Percentiles rank a stretch among this genome's conserved stretches.
Evolutionary conservation across 2,888 invertebrate species (phyloP).

Genomic region (Frankliniella fusca): DNA sequence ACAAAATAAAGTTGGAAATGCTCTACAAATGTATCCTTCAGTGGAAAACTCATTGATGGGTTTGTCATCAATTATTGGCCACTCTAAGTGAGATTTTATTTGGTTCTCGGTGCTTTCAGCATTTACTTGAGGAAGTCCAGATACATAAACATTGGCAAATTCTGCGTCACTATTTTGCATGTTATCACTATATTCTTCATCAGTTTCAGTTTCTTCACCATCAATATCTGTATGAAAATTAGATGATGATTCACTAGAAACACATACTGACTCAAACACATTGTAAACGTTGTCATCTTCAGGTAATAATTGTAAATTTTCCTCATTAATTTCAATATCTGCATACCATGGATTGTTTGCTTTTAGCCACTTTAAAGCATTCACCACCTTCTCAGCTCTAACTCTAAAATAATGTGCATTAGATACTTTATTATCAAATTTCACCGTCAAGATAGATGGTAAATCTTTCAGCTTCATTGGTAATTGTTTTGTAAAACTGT

Average conservation of each 20-base stretch:
- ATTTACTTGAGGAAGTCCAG: too few species aligned
- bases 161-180: not conserved
- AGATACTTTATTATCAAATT: not conserved
- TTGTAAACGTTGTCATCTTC: slow-evolving; percentile 12
- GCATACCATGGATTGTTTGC: slow-evolving; percentile 27
- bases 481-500: slow-evolving; percentile 27
- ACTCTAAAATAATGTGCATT: not conserved
- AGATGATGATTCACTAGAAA: not conserved
- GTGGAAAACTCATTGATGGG: slow-evolving; percentile 33
- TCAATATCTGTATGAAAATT: too few species aligned
- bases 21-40: slow-evolving; percentile 31
- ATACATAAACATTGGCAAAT: not conserved
- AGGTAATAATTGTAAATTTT: slow-evolving; percentile 11
- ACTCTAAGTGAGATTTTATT: too few species aligned
- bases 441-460: not conserved
- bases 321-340: slow-evolving; percentile 5
- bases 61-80: not conserved
- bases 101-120: too few species aligned
- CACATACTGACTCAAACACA: not conserved
- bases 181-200: not conserved
- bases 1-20: slow-evolving; percentile 35
- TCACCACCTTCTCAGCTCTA: too few species aligned
- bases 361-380: not conserved
- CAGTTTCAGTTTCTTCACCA: not conserved
- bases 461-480: slow-evolving; percentile 11